Base-by-base conservation (phyloP, 2,888 invertebrate genomes). In the Patella depressa region DNA sequence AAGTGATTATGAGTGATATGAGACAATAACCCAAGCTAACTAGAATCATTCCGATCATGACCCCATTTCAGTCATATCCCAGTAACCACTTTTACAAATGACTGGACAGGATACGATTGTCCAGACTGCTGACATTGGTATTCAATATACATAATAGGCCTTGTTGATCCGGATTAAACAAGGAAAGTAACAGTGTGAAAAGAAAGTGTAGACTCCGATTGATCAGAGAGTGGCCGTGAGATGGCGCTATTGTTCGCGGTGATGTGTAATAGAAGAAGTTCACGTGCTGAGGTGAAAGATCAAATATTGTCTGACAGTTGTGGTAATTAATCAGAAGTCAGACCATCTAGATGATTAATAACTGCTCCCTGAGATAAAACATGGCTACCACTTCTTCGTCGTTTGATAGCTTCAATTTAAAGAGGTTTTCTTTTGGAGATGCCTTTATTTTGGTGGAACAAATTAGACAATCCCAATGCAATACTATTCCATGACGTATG, bases 141-240 rank as follows among this genome's bases (percentile, higher is more conserved):
- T 65, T 65, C 19, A 65, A 65, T 12, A 65, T 19, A 3, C 11
- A 65, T 24, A 65, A 65, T 24, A 4, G 65, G 65, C 14, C 65
- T 65, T 65, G 65, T 65, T 65, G 65, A 65, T 65, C 65, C 65
- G 65, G 65, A 65, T 65, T 65, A 65, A 65, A 65, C 24, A 65
- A 65, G 65, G 24, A 65, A 65, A 65, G 65, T 65, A 24, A 65
- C 65, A 65, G 24, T 11, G 65, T 24, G 19, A 19, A 65, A 65
- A 65, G 65, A 65, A 24, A 45, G 45, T 45, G 45, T 45, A 45
- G 45, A 45, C 9, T 65, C 19, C 19, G 24, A 65, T 65, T 65
- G 65, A 65, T 65, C 24, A 65, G 24, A 65, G 24, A 24, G 65
- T 65, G 24, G 24, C 24, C 65, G 65, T 14, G 65, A 65, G 65